phyloP scores from a whole-genome alignment of 2,113 vertebrate genomes.

The Cavia porcellus region DNA sequence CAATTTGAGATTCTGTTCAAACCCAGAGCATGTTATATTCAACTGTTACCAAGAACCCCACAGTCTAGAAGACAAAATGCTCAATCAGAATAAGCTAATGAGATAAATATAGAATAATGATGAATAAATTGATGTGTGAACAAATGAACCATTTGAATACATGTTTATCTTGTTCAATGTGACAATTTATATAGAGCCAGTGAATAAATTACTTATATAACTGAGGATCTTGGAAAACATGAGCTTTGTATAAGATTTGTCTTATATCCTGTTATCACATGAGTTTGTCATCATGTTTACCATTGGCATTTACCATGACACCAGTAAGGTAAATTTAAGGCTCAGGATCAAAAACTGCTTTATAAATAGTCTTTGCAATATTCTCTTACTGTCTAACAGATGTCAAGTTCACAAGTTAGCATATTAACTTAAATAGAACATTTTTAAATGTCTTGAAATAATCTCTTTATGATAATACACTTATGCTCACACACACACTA shows the following conservation, averaged over 20 bases:
- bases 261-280: neutral
- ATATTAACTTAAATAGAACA: neutral
- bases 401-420: neutral
- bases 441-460: neutral
- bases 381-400: neutral
- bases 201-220: neutral
- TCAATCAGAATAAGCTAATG: neutral
- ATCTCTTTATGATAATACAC: neutral
- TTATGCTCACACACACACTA: neutral
- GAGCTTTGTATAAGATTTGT: neutral
- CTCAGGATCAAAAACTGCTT: neutral
- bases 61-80: neutral
- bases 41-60: neutral
- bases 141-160: neutral
- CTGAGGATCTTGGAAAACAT: neutral
- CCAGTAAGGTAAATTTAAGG: neutral
- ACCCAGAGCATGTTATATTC: neutral
- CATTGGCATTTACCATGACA: neutral
- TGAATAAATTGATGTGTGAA: neutral
- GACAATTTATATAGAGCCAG: neutral
- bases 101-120: neutral
- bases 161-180: neutral
- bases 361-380: neutral
- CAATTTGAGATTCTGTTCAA: neutral
- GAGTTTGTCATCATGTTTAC: neutral